Conservation (phyloP, 2,797 vertebrate species). For the Amniataba percoides region DNA sequence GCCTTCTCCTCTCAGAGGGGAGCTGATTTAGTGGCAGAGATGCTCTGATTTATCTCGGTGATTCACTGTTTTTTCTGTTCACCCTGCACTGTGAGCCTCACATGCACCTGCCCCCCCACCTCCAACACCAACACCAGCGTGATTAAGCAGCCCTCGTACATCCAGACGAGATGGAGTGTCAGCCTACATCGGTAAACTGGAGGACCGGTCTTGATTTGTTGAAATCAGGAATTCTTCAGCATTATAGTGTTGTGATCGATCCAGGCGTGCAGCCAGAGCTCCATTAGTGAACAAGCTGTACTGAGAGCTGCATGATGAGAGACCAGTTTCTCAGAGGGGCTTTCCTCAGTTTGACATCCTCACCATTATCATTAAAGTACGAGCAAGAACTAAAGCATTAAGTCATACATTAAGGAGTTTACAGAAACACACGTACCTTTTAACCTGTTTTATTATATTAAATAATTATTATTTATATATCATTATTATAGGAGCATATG, state of each 20-base stretch:
- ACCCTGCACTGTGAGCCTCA: not conserved
- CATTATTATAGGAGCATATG: too few species aligned
- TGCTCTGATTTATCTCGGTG: slow-evolving; percentile 66
- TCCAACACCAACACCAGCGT: not conserved
- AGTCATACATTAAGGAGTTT: slow-evolving; percentile 5
- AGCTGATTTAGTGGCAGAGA: slow-evolving; percentile 49
- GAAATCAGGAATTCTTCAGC: slow-evolving; percentile 62
- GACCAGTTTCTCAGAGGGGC: slow-evolving; percentile 30
- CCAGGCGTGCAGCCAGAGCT: slow-evolving; percentile 62
- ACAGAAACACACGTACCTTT: not conserved
- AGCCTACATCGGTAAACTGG: slow-evolving; percentile 34
- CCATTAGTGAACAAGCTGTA: slow-evolving; percentile 69
- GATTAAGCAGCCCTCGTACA: slow-evolving; percentile 39
- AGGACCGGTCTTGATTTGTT: slow-evolving; percentile 46
- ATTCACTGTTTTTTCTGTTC: slow-evolving; percentile 40
- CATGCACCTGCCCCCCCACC: slow-evolving; percentile 18
- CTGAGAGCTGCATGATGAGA: slow-evolving; percentile 37
- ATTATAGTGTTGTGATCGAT: slow-evolving; percentile 54
- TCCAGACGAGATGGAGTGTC: slow-evolving; percentile 45
- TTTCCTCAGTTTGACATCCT: slow-evolving; percentile 35
- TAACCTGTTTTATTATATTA: slow-evolving; percentile 8
- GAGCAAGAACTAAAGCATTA: slow-evolving; percentile 10
- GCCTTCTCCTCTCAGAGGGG: slow-evolving; percentile 56
- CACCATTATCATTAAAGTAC: slow-evolving; percentile 4
- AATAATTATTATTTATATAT: too few species aligned